Percentiles rank a stretch among this genome's conserved stretches.
Evolutionary conservation across 2,888 invertebrate species (phyloP).

Genomic region (Archips xylosteana): DNA sequence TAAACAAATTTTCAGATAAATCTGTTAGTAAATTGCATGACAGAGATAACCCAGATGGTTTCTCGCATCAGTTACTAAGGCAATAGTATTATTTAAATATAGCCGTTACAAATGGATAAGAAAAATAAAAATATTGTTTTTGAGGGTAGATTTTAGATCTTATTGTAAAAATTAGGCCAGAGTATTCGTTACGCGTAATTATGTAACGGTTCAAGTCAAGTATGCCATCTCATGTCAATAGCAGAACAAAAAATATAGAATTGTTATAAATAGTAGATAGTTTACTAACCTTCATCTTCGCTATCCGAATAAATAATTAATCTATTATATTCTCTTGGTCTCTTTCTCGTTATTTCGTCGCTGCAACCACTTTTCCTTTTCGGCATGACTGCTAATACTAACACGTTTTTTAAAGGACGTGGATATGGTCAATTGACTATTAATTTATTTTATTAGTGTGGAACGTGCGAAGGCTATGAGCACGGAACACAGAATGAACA

Average conservation of each 20-base stretch:
- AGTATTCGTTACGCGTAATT: too few species aligned
- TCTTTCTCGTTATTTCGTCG: not conserved
- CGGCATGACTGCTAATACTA: not conserved
- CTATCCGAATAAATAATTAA: not conserved
- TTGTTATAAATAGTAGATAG: not conserved
- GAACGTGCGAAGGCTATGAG: conserved; percentile 4
- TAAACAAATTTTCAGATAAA: too few species aligned
- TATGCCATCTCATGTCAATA: too few species aligned
- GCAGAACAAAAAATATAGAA: not conserved
- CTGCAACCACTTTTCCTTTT: not conserved
- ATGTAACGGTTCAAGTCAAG: too few species aligned
- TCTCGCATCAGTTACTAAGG: too few species aligned
- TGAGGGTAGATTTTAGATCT: not conserved
- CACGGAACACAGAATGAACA: not conserved
- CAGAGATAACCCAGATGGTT: too few species aligned
- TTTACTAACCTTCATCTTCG: not conserved
- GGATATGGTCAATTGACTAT: not conserved
- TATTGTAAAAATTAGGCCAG: not conserved
- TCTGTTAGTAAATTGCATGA: too few species aligned
- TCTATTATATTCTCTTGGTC: not conserved
- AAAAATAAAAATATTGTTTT: not conserved
- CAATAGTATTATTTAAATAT: too few species aligned
- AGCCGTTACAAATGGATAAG: too few species aligned
- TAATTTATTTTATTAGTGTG: not conserved
- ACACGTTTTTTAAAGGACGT: not conserved